Base-by-base conservation (phyloP, 2,113 vertebrate genomes). In the Lasiurus cinereus region DNA sequence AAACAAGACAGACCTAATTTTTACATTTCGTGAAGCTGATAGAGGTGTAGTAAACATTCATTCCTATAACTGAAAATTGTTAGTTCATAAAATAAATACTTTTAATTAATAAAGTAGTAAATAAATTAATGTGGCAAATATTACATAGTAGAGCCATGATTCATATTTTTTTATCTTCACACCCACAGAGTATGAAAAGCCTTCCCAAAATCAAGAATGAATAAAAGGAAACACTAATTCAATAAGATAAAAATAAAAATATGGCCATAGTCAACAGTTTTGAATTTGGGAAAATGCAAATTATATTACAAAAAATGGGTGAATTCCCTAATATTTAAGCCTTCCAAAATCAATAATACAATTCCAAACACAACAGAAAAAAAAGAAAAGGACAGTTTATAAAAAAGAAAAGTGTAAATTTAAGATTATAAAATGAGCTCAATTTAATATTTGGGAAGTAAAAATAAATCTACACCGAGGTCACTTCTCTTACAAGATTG, bases 201-300 rank as follows among this genome's bases (percentile, higher is more conserved):
- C 6, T 52, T 80, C 64, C 29, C 27, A 27, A 85, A 72, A 80
- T 43, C 4, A 82, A 66, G 24, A 88, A 62, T 43, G 15, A 67
- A 48, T 59, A 77, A 36, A 83, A 82, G 15, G 39, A 73, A 89
- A 76, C 33, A 27, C 11, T 69, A 59, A 48, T 69, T 77, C 12
- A 66, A 91, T 86, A 62, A 69, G 4, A 90, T 43, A 54, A 86
- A 78, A 94, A 43, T 76, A 72, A 85, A 79, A 94, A 36, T 84
- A 73, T 82, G 31, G 67, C 12, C 15, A 90, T 43, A 72, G 72
- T 54, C n/a, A 72, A 91, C 14, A 85, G 29, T 86, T 84, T 90
- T 33, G 59, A 72, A 1, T 18, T 11, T 31, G 4, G 8, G 33
- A 3, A 36, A n/a, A 62, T 18, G 3, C 2, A 89, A 85, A 52